These are phyloP conservation scores for Macrocentrus cingulum DNA, from an alignment of 1,140 invertebrate genomes.

Conservation along the genomic window DNA sequence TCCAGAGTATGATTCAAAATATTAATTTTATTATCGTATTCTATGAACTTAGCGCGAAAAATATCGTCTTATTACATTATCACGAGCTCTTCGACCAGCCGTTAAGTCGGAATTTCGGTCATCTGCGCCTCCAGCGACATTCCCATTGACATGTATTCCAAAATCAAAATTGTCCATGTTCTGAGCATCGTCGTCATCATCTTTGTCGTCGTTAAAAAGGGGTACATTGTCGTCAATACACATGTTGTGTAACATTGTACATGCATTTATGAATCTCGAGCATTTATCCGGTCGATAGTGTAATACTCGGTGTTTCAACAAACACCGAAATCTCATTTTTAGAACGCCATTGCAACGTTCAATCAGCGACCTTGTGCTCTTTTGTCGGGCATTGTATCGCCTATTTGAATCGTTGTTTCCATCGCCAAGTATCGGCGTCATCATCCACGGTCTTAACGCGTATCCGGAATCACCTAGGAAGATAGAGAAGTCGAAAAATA, in stretches of 20 bases:
- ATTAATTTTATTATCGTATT: too few relatives aligned
- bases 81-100: too few relatives aligned
- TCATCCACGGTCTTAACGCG: constrained; percentile 44
- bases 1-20: too few relatives aligned
- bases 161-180: constrained; percentile 9
- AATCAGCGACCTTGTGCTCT: constrained; percentile 39
- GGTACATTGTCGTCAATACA: neutral
- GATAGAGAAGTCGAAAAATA: neutral
- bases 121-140: too few relatives aligned
- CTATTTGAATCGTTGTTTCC: constrained; percentile 31
- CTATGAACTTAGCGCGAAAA: too few relatives aligned
- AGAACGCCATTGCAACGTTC: constrained; percentile 49
- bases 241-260: constrained; percentile 45
- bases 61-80: too few relatives aligned
- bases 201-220: neutral
- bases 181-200: neutral
- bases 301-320: constrained; percentile 41
- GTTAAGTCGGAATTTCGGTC: too few relatives aligned
- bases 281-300: constrained; percentile 46
- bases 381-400: constrained; percentile 35
- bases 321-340: constrained; percentile 47
- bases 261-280: constrained; percentile 50
- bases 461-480: constrained; percentile 45
- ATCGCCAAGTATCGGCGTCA: constrained; percentile 41
- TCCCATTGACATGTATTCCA: neutral